Conservation (phyloP, 2,113 vertebrate species). For the Sigmodon hispidus region DNA sequence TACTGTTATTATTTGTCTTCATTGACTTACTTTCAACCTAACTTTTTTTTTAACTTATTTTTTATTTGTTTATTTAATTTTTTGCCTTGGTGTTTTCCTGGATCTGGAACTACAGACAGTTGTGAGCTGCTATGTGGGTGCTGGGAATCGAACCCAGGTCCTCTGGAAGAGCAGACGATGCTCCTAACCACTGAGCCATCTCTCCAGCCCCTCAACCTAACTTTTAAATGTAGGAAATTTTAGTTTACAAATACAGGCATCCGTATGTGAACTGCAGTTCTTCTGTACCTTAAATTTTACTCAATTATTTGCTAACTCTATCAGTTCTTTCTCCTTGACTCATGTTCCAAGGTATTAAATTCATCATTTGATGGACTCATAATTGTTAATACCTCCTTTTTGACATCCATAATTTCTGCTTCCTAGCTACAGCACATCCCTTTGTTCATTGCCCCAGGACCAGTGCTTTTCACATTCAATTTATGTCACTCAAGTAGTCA, state of each 20-base stretch:
- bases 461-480: background rate
- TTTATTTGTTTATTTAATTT: too few species aligned
- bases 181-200: too few species aligned
- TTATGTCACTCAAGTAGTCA: background rate
- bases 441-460: background rate
- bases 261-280: background rate
- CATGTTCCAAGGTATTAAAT: background rate
- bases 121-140: too few species aligned
- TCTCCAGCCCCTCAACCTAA: too few species aligned
- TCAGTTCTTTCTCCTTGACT: background rate
- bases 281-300: background rate
- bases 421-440: background rate
- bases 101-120: too few species aligned
- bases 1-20: background rate
- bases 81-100: too few species aligned
- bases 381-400: background rate
- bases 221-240: background rate
- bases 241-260: background rate
- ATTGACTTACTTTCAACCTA: background rate
- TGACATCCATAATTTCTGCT: background rate
- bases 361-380: background rate
- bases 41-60: too few species aligned
- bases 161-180: too few species aligned
- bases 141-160: too few species aligned
- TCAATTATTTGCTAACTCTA: background rate